Evolutionary conservation across 2,888 invertebrate genomes (phyloP), one percentile per base, ranked within the genome.

Genomic region (Chloroclysta siterata): DNA sequence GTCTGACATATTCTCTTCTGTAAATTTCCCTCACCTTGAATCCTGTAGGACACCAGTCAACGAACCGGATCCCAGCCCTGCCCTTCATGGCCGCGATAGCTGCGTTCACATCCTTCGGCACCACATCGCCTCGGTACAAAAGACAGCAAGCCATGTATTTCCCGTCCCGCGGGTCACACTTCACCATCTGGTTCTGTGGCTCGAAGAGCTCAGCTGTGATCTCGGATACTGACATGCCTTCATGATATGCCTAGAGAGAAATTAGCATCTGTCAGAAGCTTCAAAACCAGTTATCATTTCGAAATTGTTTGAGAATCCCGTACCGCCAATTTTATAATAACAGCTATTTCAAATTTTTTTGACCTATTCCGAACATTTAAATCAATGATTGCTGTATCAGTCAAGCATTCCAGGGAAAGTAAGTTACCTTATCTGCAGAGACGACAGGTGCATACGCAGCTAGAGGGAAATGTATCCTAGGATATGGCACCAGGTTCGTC

Each of bases 21-120:
- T n/a, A n/a, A n/a, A n/a, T n/a, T n/a, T n/a, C n/a, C 13, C 69
- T 47, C 2, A 96, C 96, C 93, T 98, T 97, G 82, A 98, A 98
- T 0, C 98, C 98, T 7, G 98, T 98, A 2, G 98, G 98, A 83
- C 98, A 97, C 97, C 98, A 98, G 80, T 98, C 97, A n/a, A 98
- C 98, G 80, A 99, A 99, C 70, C 97, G 95, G 59, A 98, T 96
- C 55, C 94, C 94, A 74, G 95, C 95, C 72, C 96, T 95, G 0
- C 95, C 94, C 84, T 97, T 97, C 93, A 97, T 96, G 55, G 94
- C 94, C 0, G 96, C 96, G 59, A 97, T 96, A 13, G 97, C 96
- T 0, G 95, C 96, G 82, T 98, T 98, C 7, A 98, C 97, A 80
- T 98, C 98, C 81, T 97, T 96, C 0, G 97, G 96, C 33, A 96